phyloP scores from a whole-genome alignment of 2,113 vertebrate genomes.

The Bombycilla garrulus region DNA sequence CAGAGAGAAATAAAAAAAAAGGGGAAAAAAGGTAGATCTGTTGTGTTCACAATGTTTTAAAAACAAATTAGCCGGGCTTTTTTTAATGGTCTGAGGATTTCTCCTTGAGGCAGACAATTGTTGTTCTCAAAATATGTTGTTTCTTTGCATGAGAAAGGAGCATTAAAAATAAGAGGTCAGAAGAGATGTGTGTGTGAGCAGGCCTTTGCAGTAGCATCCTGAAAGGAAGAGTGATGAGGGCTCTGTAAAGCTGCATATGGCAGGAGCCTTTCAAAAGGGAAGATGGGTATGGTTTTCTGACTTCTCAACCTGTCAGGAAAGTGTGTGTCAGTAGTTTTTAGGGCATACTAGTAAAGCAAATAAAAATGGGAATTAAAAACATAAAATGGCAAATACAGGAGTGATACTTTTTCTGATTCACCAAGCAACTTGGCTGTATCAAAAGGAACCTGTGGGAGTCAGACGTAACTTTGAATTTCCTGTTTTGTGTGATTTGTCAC shows the following conservation, averaged over 20 bases:
- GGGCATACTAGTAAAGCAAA: not conserved
- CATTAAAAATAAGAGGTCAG: not conserved
- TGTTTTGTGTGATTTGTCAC: constrained; percentile 57
- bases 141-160: not conserved
- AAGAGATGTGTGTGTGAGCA: not conserved
- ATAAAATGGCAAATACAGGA: not conserved
- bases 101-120: not conserved
- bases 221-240: not conserved
- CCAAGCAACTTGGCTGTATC: not conserved
- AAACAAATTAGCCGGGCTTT: no score
- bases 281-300: not conserved
- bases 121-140: not conserved
- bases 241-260: not conserved
- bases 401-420: not conserved
- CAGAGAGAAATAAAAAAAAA: not conserved
- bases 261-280: not conserved
- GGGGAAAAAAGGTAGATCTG: not conserved
- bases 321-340: not conserved
- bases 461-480: constrained; percentile 45
- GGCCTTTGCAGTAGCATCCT: not conserved
- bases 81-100: not conserved
- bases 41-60: not conserved
- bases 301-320: not conserved
- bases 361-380: not conserved
- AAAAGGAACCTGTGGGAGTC: constrained; percentile 39